phyloP scores from a whole-genome alignment of 1,140 invertebrate species.

The Chironomus striatipennis region DNA sequence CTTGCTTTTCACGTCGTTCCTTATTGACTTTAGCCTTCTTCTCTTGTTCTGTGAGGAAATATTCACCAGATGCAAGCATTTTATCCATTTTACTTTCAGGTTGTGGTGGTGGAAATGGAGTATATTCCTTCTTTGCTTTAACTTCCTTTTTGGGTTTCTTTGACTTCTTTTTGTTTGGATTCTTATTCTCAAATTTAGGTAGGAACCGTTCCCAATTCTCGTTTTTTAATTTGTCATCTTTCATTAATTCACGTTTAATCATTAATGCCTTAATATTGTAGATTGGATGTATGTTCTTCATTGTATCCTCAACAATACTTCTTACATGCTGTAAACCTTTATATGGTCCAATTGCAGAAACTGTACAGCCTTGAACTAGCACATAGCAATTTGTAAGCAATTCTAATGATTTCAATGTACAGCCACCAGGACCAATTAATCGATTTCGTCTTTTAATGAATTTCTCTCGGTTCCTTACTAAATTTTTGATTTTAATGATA shows the following conservation, averaged over 20 bases:
- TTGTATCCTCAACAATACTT: slow-evolving; percentile 90
- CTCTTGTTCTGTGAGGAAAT: slow-evolving; percentile 84
- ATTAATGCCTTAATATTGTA: slow-evolving; percentile 98
- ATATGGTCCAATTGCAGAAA: slow-evolving; percentile 89
- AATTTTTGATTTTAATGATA: slow-evolving; percentile 92
- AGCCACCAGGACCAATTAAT: slow-evolving; percentile 93
- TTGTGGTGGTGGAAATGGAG: slow-evolving; percentile 93
- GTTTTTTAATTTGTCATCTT: slow-evolving; percentile 82
- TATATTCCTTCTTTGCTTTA: slow-evolving; percentile 84
- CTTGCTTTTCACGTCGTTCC: slow-evolving; percentile 65
- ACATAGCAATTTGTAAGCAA: slow-evolving; percentile 97
- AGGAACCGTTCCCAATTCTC: slow-evolving; percentile 97
- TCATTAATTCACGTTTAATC: slow-evolving; percentile 93
- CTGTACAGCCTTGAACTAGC: slow-evolving; percentile 96
- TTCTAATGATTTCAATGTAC: slow-evolving; percentile 96
- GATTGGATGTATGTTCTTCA: slow-evolving; percentile 99
- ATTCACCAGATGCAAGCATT: slow-evolving; percentile 90
- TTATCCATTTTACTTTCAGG: slow-evolving; percentile 91
- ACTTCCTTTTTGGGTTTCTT: slow-evolving; percentile 65
- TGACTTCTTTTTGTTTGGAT: slow-evolving; percentile 67
- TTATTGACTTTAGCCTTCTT: slow-evolving; percentile 61
- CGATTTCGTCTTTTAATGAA: slow-evolving; percentile 94
- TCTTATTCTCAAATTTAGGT: slow-evolving; percentile 92
- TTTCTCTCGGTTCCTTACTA: slow-evolving; percentile 87
- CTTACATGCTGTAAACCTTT: slow-evolving; percentile 88